Conservation (phyloP, 2,888 invertebrate genomes). For the Sesia apiformis region DNA sequence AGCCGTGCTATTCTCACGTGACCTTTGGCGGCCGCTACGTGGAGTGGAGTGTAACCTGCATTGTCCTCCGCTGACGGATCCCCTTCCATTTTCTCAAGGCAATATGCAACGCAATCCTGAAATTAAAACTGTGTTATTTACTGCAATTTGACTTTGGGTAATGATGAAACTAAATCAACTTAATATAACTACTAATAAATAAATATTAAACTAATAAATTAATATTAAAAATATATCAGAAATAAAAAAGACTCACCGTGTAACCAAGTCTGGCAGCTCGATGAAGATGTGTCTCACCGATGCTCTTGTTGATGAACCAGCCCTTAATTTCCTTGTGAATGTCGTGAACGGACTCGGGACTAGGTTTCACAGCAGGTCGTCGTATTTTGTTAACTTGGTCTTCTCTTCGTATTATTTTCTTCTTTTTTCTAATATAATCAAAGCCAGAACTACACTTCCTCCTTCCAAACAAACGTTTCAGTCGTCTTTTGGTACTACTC, state of each 20-base stretch:
- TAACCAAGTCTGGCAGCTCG: slow-evolving; percentile 92
- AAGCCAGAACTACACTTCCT: slow-evolving; percentile 88
- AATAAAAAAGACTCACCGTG: slow-evolving; percentile 75
- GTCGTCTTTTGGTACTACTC: slow-evolving; percentile 65
- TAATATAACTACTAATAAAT: not conserved
- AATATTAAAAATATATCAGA: slow-evolving; percentile 4
- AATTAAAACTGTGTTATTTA: slow-evolving; percentile 11
- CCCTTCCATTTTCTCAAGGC: slow-evolving; percentile 88
- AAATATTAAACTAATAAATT: too few relatives aligned
- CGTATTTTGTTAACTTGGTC: slow-evolving; percentile 54
- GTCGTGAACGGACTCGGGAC: slow-evolving; percentile 81
- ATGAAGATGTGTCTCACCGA: slow-evolving; percentile 94
- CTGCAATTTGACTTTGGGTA: not conserved
- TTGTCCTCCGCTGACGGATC: slow-evolving; percentile 92
- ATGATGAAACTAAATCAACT: slow-evolving; percentile 1
- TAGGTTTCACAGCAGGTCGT: slow-evolving; percentile 66
- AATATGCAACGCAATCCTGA: slow-evolving; percentile 92
- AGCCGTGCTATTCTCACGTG: slow-evolving; percentile 90
- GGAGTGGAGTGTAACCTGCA: slow-evolving; percentile 93
- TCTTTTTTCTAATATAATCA: slow-evolving; percentile 92
- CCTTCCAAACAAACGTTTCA: slow-evolving; percentile 79
- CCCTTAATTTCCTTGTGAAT: slow-evolving; percentile 89
- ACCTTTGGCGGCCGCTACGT: slow-evolving; percentile 93
- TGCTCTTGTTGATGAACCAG: slow-evolving; percentile 95
- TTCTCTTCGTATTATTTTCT: slow-evolving; percentile 79